Percentiles rank a stretch among this genome's conserved stretches.
phyloP scores from a whole-genome alignment of 2,113 vertebrate species.

The Heterotilapia buettikoferi region DNA sequence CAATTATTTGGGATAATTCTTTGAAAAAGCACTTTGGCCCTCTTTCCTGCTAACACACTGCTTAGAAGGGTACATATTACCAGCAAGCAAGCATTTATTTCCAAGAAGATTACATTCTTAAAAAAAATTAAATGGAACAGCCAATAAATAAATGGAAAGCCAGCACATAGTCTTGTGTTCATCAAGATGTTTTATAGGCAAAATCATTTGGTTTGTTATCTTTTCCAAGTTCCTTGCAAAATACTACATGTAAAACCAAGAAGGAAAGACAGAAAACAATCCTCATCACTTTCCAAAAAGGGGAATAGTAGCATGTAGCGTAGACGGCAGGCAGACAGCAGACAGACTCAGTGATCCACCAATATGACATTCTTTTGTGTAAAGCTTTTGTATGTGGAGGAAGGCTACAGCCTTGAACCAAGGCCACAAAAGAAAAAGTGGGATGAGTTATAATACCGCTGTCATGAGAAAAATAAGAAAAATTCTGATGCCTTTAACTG shows the following conservation, averaged over 20 bases:
- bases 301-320: neutral
- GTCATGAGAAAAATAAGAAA: slow-evolving; percentile 8
- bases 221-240: neutral
- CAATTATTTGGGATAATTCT: slow-evolving; percentile 4
- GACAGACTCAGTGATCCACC: neutral
- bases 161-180: neutral
- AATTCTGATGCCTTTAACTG: neutral
- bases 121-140: neutral
- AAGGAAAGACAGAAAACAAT: neutral
- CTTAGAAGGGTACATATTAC: neutral
- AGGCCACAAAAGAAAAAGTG: slow-evolving; percentile 6
- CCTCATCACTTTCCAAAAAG: neutral
- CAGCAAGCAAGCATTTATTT: neutral
- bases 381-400: neutral
- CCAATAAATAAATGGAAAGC: neutral
- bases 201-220: neutral
- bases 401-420: slow-evolving; percentile 31
- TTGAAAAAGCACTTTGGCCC: neutral
- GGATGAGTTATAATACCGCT: slow-evolving; percentile 19
- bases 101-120: neutral
- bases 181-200: neutral
- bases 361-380: neutral
- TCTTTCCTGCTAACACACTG: neutral
- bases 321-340: neutral
- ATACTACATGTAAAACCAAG: neutral